Evolutionary conservation across 2,888 invertebrate genomes (phyloP), one percentile per base, ranked within the genome.

Genomic region (Pseudoips prasinana): DNA sequence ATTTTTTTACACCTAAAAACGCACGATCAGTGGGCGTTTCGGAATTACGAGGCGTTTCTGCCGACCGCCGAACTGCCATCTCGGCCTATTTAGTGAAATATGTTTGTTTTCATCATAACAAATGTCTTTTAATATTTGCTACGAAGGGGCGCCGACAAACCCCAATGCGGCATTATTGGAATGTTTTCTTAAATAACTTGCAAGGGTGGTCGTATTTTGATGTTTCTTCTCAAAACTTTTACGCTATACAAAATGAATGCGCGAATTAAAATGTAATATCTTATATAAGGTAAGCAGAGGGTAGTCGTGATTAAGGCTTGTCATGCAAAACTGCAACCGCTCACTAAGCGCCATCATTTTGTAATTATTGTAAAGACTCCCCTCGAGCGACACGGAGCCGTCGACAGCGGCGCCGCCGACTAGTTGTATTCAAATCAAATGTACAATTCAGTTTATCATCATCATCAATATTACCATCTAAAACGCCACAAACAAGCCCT

Each of bases 1-100:
- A 86, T 82, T 88, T 88, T 86, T 88, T 88, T 88, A 88, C 88
- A 88, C 88, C 84, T 86, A 77, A 81, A 86, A 85, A 84, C 81
- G 78, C 86, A 79, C 68, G 75, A 73, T 64, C 74, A 58, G 84
- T 82, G 80, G 86, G 85, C 83, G 87, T 82, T 61, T 62, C 60
- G 66, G 69, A 68, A 78, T 85, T 81, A 86, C 82, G 74, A 85
- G 83, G 79, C 82, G 64, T 73, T 82, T 86, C 77, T 85, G 83
- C 77, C 79, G 83, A 72, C 66, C 60, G 64, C 66, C 61, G 64
- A 58, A 58, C 58, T 58, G 66, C 65, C 69, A 63, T 65, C 69
- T 73, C 75, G 67, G 70, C 66, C 73, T 64, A 71, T 77, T 73
- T 73, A 57, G 66, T 85, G 74, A 87, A 80, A 82, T 87, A 87